Percentiles rank a stretch among this genome's conserved stretches.
Evolutionary conservation across 2,888 invertebrate genomes (phyloP).

Genomic region (Drosophila nr. fundita): DNA sequence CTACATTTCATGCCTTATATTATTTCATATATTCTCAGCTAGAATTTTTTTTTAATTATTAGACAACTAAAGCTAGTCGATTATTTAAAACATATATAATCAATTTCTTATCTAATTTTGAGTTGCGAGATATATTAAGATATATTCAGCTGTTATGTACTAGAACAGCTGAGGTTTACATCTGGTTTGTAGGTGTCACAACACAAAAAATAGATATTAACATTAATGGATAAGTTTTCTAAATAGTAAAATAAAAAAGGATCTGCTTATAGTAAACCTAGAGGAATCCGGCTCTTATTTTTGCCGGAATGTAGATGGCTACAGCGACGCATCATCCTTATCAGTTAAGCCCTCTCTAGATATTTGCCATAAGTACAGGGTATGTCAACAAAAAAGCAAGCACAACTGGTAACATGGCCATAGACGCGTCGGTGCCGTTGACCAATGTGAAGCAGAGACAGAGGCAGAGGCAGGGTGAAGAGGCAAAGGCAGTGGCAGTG

Average conservation of each 20-base stretch:
- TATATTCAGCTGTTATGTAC: too few relatives aligned
- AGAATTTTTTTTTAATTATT: too few relatives aligned
- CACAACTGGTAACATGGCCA: conserved; percentile 62
- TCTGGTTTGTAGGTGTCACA: too few relatives aligned
- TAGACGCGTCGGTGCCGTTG: conserved; percentile 78
- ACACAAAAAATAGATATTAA: background rate
- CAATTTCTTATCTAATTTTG: background rate
- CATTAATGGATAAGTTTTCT: background rate
- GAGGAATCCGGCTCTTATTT: background rate
- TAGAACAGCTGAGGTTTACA: too few relatives aligned
- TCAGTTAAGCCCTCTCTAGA: background rate
- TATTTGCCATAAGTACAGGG: background rate
- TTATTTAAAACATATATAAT: background rate
- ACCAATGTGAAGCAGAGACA: conserved; percentile 63
- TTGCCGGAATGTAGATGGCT: background rate
- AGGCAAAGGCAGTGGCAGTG: background rate
- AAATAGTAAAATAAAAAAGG: background rate
- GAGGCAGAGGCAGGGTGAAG: conserved; percentile 1
- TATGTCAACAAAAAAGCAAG: conserved; percentile 24
- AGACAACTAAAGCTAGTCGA: too few relatives aligned
- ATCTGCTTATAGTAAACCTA: background rate
- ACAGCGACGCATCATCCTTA: background rate
- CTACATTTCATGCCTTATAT: too few relatives aligned
- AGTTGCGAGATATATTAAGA: too few relatives aligned
- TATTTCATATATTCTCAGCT: too few relatives aligned